Evolutionary conservation across 2,888 invertebrate species (phyloP).

Genomic region (Nipponacmea schrenckii): DNA sequence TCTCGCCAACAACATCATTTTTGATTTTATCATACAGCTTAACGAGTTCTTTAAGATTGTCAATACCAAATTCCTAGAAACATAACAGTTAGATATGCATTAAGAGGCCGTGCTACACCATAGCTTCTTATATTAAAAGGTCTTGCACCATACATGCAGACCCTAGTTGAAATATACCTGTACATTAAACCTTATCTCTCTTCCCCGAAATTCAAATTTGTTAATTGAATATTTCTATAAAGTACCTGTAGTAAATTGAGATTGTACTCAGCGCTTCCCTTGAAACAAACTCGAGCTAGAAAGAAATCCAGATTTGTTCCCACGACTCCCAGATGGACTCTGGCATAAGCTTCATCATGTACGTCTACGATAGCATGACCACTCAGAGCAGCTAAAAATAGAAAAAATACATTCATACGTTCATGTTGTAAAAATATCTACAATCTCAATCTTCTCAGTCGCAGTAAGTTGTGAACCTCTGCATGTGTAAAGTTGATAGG

Average conservation of each 20-base stretch:
- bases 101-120: too few relatives aligned
- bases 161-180: too few relatives aligned
- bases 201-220: too few relatives aligned
- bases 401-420: conserved; percentile 18
- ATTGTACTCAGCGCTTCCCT: conserved; percentile 44
- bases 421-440: too few relatives aligned
- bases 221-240: too few relatives aligned
- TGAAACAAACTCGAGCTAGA: conserved; percentile 46
- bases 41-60: conserved; percentile 21
- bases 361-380: conserved; percentile 42
- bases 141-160: too few relatives aligned
- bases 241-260: conserved; percentile 49
- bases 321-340: conserved; percentile 46
- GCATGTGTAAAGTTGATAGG: too few relatives aligned
- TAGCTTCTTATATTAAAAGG: too few relatives aligned
- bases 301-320: conserved; percentile 45
- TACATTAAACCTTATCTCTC: too few relatives aligned
- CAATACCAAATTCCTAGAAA: conserved; percentile 27
- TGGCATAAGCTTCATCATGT: conserved; percentile 47
- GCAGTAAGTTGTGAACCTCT: too few relatives aligned
- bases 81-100: too few relatives aligned
- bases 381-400: conserved; percentile 38
- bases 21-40: conserved; percentile 30
- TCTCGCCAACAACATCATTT: conserved; percentile 26
- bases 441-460: too few relatives aligned